phyloP scores from a whole-genome alignment of 2,888 invertebrate genomes.

The Nycteola revayana region DNA sequence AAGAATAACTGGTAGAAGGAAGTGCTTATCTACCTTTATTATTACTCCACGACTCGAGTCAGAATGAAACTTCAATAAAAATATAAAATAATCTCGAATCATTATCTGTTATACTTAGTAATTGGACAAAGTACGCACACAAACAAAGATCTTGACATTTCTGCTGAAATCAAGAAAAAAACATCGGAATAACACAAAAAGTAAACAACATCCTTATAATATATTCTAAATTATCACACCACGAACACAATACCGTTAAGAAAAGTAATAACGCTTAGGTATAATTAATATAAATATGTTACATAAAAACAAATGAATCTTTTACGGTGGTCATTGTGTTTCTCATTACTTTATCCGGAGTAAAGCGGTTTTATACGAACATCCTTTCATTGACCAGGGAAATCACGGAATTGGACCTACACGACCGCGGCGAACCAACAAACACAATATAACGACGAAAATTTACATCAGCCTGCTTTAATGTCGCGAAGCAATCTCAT shows the following conservation, averaged over 20 bases:
- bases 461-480: constrained; percentile 77
- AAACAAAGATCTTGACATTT: too few species aligned
- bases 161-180: too few species aligned
- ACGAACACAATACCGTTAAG: constrained; percentile 14
- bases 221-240: constrained; percentile 21
- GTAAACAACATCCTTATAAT: constrained; percentile 11
- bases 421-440: constrained; percentile 55
- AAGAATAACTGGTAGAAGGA: too few species aligned
- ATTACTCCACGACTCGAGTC: too few species aligned
- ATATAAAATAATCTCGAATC: too few species aligned
- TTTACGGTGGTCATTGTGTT: constrained; percentile 36
- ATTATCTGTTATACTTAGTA: too few species aligned
- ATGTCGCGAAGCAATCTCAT: constrained; percentile 79
- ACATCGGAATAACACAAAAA: too few species aligned
- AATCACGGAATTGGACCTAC: constrained; percentile 61
- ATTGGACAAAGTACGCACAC: too few species aligned
- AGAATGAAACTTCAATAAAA: too few species aligned
- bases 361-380: constrained; percentile 30
- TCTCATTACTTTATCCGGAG: constrained; percentile 31
- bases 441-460: constrained; percentile 65
- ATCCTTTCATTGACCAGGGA: constrained; percentile 54
- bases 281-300: constrained; percentile 35
- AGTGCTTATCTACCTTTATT: too few species aligned
- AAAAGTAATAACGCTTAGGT: constrained; percentile 23
- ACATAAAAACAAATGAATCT: constrained; percentile 41